A percentile compares a stretch with the other conserved stretches of the same genome.
Evolutionary conservation across 2,113 vertebrate species (phyloP).

Genomic region (Diadophis punctatus): DNA sequence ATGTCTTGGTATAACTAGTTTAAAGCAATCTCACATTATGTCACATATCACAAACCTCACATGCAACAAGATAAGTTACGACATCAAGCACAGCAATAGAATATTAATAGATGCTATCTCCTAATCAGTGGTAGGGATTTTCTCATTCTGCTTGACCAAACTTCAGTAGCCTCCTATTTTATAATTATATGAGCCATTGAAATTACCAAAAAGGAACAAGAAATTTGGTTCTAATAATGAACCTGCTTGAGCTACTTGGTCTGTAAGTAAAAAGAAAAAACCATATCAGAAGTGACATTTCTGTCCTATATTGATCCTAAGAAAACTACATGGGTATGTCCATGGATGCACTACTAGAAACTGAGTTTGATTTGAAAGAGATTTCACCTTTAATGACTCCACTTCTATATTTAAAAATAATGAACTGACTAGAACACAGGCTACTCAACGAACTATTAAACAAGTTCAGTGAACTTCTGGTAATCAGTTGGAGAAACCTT

Average conservation of each 20-base stretch:
- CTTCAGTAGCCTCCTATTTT: neutral
- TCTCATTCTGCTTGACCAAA: neutral
- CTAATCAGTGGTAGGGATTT: neutral
- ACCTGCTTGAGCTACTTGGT: neutral
- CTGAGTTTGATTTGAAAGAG: neutral
- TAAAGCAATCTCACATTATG: neutral
- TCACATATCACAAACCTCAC: no score
- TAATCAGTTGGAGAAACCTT: neutral
- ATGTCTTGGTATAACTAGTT: neutral
- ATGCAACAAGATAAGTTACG: neutral
- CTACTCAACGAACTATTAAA: fast-evolving
- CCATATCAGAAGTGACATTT: neutral
- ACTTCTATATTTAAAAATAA: neutral
- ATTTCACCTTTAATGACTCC: neutral
- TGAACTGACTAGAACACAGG: neutral
- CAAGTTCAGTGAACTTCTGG: neutral
- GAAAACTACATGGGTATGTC: neutral
- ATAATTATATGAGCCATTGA: neutral
- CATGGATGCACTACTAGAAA: neutral
- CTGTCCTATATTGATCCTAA: neutral
- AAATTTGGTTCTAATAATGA: neutral
- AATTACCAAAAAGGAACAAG: neutral
- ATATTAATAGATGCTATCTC: neutral
- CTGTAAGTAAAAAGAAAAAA: neutral
- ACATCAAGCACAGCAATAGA: neutral